These are phyloP conservation scores for Drosophila lacicola DNA, from an alignment of 2,888 invertebrate genomes.

Conservation along the genomic window DNA sequence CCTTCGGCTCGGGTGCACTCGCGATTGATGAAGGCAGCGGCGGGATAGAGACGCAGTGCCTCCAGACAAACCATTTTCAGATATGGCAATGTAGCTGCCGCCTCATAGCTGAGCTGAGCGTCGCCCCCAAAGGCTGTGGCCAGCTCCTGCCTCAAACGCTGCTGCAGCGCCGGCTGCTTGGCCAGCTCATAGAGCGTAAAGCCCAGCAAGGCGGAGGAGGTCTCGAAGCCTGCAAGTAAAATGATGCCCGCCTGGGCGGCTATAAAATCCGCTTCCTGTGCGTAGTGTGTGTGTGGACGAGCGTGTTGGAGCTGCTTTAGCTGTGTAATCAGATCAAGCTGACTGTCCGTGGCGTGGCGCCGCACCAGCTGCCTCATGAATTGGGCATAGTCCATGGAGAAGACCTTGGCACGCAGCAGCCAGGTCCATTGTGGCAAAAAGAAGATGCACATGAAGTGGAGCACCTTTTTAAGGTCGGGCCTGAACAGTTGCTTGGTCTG, in stretches of 20 bases:
- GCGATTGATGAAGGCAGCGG: conserved; percentile 82
- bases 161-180: conserved; percentile 83
- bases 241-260: conserved; percentile 82
- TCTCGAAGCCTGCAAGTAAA: conserved; percentile 83
- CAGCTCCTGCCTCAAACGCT: conserved; percentile 83
- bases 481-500: conserved; percentile 69
- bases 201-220: conserved; percentile 84
- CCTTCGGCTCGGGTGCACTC: conserved; percentile 72
- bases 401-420: conserved; percentile 72
- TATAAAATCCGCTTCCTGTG: conserved; percentile 74
- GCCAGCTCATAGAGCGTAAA: conserved; percentile 85
- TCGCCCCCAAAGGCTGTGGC: conserved; percentile 55
- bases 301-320: conserved; percentile 82
- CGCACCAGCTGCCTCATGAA: conserved; percentile 83
- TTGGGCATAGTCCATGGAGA: conserved; percentile 55
- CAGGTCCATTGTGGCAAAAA: conserved; percentile 71
- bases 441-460: conserved; percentile 76
- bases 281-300: conserved; percentile 46
- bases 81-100: conserved; percentile 82
- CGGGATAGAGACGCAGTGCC: conserved; percentile 82
- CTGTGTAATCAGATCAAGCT: conserved; percentile 85
- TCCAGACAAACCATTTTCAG: conserved; percentile 84
- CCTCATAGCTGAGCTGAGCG: conserved; percentile 80
- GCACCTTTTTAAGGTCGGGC: conserved; percentile 59
- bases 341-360: conserved; percentile 2